Conservation (phyloP, 2,113 vertebrate species). For the Dromas ardeola region DNA sequence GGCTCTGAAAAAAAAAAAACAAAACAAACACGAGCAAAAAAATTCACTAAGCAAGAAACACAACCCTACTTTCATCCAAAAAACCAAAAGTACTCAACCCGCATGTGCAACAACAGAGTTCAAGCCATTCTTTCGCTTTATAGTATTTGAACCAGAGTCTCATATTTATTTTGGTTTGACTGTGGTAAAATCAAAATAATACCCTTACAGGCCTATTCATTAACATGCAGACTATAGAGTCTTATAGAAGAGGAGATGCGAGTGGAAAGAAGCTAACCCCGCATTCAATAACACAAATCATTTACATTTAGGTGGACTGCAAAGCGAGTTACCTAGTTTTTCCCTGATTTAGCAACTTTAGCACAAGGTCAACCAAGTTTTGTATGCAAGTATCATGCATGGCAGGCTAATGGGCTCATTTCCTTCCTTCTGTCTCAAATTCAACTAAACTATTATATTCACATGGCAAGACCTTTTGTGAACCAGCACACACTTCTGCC, state of each 20-base stretch:
- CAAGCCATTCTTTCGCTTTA: neutral
- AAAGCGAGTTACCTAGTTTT: neutral
- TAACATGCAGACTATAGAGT: neutral
- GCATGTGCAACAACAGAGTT: neutral
- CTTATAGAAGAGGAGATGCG: neutral
- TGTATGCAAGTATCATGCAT: neutral
- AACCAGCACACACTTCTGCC: neutral
- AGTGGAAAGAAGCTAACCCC: neutral
- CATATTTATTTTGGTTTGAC: neutral
- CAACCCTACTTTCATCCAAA: neutral
- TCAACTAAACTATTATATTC: neutral
- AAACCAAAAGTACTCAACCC: neutral
- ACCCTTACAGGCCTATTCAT: neutral
- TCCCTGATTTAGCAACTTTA: neutral
- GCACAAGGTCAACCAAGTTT: neutral
- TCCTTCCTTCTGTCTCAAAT: neutral
- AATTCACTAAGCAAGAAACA: neutral
- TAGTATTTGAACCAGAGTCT: neutral
- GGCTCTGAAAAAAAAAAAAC: neutral
- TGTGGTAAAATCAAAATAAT: neutral
- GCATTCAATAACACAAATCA: neutral
- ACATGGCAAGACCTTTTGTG: neutral
- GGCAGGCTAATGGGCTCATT: neutral
- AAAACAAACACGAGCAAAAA: neutral
- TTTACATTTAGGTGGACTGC: neutral